Conservation (phyloP, 2,797 vertebrate species). For the Diglossa cyanea region DNA sequence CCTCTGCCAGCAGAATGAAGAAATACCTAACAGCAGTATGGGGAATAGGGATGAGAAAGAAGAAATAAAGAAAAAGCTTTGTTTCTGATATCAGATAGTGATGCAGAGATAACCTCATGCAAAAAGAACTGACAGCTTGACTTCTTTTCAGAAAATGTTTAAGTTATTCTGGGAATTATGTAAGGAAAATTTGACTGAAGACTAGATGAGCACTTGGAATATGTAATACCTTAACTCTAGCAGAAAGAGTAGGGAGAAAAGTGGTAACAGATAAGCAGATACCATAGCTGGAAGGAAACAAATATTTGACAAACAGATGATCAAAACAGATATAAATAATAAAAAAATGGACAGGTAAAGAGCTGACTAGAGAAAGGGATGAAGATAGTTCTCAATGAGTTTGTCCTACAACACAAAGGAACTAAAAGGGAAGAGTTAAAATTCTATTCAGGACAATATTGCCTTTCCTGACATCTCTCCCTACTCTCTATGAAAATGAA, state of each 20-base stretch:
- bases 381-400: background rate
- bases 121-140: background rate
- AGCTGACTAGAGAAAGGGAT: background rate
- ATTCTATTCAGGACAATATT: background rate
- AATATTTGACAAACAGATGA: background rate
- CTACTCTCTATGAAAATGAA: background rate
- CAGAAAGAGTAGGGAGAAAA: background rate
- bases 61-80: constrained; percentile 2
- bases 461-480: background rate
- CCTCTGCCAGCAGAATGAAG: background rate
- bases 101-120: background rate
- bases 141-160: background rate
- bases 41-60: background rate
- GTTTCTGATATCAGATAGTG: background rate
- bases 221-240: background rate
- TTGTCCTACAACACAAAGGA: background rate
- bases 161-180: background rate
- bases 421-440: background rate
- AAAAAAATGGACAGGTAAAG: background rate
- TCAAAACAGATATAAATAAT: background rate
- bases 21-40: background rate
- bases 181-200: background rate
- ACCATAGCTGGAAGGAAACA: background rate
- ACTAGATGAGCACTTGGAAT: background rate
- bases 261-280: background rate